Base-by-base conservation (phyloP, 1,140 invertebrate species). In the Bilobella aurantiaca region DNA sequence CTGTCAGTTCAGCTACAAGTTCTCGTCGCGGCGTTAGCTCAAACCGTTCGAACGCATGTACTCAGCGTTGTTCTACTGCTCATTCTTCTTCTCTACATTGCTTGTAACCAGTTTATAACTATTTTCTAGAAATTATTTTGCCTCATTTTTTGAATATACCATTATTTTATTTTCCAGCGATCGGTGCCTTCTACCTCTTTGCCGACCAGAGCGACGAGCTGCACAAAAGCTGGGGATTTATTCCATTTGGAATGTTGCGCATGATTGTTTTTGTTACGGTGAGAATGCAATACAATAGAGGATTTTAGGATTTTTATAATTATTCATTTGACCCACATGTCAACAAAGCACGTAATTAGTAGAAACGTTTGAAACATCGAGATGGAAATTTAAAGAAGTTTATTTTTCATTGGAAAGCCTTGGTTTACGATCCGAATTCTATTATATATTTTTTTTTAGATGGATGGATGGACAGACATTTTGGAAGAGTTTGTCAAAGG, bases 1-100 rank as follows among this genome's bases (percentile, higher is more conserved):
- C 27, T 71, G 14, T 69, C 64, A 16, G 60, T 69, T 23, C 67
- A 71, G 31, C 37, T 71, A 3, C 69, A 71, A 31, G 67, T 71
- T 1, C 56, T 71, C 0, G 59, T 71, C 2, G 42, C 67, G 0
- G 70, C 70, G 0, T 37, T 71, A 34, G 64, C 66, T 3, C 64
- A 71, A 47, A 71, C 70, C 3, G 53, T 71, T 2, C 61, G 63
- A 27, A 66, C 62, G 0, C 67, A 71, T 34, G 67, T 71, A 1
- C 59, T 71, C 2, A 69, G 67, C 58, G 67, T 71, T 2, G 57
- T 71, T 3, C 32, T 71, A 1, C 46, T 71, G 1, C 63, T 71
- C 18, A 25, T 69, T 46, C 53, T 71, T 5, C 46, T 71, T 8
- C 29, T 71, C 46, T 71, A 71, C 53, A 66, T 71, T 23, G 49